A percentile compares a stretch with the other conserved stretches of the same genome.
Evolutionary conservation across 2,888 invertebrate genomes (phyloP).

Genomic region (Crematogaster levior): DNA sequence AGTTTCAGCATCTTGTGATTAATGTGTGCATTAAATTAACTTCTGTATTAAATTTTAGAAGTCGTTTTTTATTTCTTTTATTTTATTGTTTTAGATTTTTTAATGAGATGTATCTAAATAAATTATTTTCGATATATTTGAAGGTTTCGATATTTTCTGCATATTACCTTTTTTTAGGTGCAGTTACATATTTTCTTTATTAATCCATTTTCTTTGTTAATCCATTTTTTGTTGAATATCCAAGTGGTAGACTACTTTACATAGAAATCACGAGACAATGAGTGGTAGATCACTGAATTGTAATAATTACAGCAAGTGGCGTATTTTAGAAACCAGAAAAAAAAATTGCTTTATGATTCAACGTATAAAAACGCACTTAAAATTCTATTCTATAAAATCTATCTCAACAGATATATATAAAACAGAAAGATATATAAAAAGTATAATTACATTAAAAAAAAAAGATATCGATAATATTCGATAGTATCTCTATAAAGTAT

Average conservation of each 20-base stretch:
- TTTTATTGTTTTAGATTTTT: not conserved
- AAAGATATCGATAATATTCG: not conserved
- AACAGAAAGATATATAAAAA: conserved; percentile 6
- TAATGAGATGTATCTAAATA: not conserved
- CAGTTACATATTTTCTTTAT: not conserved
- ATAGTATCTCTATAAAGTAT: not conserved
- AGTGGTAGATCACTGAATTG: not conserved
- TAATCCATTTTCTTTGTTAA: too few species aligned
- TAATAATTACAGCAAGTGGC: not conserved
- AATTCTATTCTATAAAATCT: not conserved
- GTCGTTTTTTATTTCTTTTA: not conserved
- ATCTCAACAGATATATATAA: not conserved
- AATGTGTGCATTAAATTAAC: not conserved
- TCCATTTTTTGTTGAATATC: not conserved
- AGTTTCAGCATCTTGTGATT: not conserved
- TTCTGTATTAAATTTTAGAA: not conserved
- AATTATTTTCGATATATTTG: not conserved
- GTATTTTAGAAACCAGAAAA: not conserved
- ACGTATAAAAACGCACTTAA: not conserved
- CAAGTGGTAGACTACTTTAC: not conserved
- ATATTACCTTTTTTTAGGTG: not conserved
- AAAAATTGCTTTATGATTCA: not conserved
- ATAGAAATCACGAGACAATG: not conserved
- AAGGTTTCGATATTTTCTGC: not conserved
- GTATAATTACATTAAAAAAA: not conserved